Conservation (phyloP, 2,888 invertebrate genomes). For the Pycnomerus fuliginosus region DNA sequence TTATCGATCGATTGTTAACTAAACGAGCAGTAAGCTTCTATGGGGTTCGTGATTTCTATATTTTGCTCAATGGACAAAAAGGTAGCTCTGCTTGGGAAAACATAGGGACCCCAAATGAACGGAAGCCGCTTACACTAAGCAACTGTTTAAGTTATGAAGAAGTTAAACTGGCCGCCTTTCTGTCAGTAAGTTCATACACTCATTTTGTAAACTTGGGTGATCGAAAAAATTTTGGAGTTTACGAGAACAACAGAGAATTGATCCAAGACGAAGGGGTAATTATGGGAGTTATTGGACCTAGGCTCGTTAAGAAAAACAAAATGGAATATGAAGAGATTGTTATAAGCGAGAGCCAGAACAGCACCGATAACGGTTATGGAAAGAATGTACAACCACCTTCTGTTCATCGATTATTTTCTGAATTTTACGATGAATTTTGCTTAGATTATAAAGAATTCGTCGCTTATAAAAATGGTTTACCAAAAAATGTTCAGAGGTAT, state of each 20-base stretch:
- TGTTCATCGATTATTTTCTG: constrained; percentile 38
- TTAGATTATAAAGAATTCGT: constrained; percentile 22
- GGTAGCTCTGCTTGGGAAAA: constrained; percentile 57
- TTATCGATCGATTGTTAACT: constrained; percentile 56
- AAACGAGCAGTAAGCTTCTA: constrained; percentile 57
- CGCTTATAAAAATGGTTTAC: neutral
- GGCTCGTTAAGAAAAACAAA: constrained; percentile 55
- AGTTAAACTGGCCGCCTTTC: constrained; percentile 59
- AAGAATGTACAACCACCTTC: constrained; percentile 21
- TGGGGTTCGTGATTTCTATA: constrained; percentile 33
- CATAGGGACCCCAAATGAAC: constrained; percentile 55
- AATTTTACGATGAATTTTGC: constrained; percentile 33
- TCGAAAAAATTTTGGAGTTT: constrained; percentile 56
- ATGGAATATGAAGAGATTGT: constrained; percentile 67
- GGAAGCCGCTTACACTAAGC: constrained; percentile 52
- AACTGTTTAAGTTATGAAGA: constrained; percentile 61
- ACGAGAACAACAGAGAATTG: constrained; percentile 50
- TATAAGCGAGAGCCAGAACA: constrained; percentile 51
- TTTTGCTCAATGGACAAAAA: constrained; percentile 45
- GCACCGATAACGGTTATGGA: constrained; percentile 54
- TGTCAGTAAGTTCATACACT: constrained; percentile 58
- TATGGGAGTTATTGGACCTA: constrained; percentile 57
- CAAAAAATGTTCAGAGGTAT: constrained; percentile 10
- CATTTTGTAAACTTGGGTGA: constrained; percentile 61
- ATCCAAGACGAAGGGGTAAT: constrained; percentile 54